Base-by-base conservation (phyloP, 2,797 vertebrate genomes). In the Rhynchonycteris naso region DNA sequence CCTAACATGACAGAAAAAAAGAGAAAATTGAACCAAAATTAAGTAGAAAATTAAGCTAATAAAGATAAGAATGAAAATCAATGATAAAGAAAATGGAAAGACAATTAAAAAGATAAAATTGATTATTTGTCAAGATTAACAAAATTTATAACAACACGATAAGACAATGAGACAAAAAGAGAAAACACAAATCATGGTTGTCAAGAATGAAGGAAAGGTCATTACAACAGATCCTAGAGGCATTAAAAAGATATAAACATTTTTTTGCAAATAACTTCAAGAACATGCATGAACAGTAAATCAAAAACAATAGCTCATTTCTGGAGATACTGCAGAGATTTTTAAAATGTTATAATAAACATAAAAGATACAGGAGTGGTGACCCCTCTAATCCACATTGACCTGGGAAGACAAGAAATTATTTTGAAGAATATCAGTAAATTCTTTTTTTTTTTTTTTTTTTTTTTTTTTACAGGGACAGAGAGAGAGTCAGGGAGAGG, bases 1-100 rank as follows among this genome's bases (percentile, higher is more conserved):
- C 26, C 33, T 90, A 72, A 87, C 18, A 82, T 58, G 26, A 76
- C 35, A 94, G 75, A 52, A 80, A 87, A 80, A 86, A 94, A 58
- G 26, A 72, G n/a, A 50, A 79, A 71, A 68, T 68, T 61, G 24
- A 72, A 90, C n/a, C 22, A 83, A 95, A 93, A 78, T 61, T 86
- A 80, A 66, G 14, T 78, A 72, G 75, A 92, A 86, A 83, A 52
- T 66, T 54, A 76, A 94, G 58, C 38, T 28, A 21, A 75, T 19
- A 84, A 82, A 38, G 35, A 58, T 30, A 68, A 75, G 43, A 80
- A 84, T 68, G 21, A 26, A 91, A 90, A 74, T 69, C 28, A 63
- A 38, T 87, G 58, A 85, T 47, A 84, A 9, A 83, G 28, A 84
- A 83, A 93, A 74, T 59, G n/a, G 38, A 43, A 24, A 81, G 30